Evolutionary conservation across 2,797 vertebrate genomes (phyloP).

Genomic region (Gymnothorax javanicus): DNA sequence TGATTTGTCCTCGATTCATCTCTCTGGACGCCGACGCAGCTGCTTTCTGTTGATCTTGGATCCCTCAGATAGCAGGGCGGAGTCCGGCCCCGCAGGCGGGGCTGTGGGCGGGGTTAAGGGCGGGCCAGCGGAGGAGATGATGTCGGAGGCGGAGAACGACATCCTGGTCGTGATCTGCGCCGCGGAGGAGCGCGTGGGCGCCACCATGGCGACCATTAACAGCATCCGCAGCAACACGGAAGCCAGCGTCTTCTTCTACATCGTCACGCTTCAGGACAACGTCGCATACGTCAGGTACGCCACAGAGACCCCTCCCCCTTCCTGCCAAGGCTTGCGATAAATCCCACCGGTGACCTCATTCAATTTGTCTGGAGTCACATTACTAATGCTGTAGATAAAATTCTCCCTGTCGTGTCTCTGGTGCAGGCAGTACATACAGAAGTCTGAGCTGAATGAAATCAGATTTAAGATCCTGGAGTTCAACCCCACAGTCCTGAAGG

Average conservation of each 20-base stretch:
- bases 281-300: slow-evolving; percentile 79
- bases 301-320: not conserved
- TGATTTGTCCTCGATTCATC: too few species aligned
- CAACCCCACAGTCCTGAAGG: slow-evolving; percentile 88
- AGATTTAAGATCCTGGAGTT: slow-evolving; percentile 91
- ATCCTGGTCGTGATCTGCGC: slow-evolving; percentile 89
- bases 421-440: slow-evolving; percentile 88
- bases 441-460: slow-evolving; percentile 84
- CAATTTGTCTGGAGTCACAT: not conserved
- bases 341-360: not conserved
- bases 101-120: not conserved
- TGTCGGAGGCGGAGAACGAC: slow-evolving; percentile 69
- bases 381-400: not conserved
- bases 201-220: slow-evolving; percentile 87
- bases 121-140: not conserved
- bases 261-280: slow-evolving; percentile 84
- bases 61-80: not conserved
- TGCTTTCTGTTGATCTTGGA: not conserved
- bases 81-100: not conserved
- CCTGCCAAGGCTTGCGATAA: not conserved
- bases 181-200: slow-evolving; percentile 84
- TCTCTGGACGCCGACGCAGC: not conserved
- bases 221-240: slow-evolving; percentile 89
- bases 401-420: not conserved
- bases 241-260: slow-evolving; percentile 85